Evolutionary conservation across 2,113 vertebrate species (phyloP), one percentile per base, ranked within the genome.

Genomic region (Polypterus bichir): DNA sequence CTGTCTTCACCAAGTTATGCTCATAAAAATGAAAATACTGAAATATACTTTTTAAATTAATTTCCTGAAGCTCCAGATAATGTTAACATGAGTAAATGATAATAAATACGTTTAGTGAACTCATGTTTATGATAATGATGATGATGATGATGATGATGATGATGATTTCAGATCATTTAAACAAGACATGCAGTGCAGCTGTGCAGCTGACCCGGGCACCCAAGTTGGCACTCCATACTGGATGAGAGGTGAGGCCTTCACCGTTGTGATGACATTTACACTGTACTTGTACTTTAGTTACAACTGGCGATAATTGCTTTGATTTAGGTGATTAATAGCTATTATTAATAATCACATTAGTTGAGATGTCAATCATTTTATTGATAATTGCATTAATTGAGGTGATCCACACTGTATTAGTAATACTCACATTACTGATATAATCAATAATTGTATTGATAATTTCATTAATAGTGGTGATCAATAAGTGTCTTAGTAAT

Each of bases 151-250:
- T 70, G 27, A 65, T 56, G 64, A 63, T 62, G 61, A 48, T 60
- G 9, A 1, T 68, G n/a, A 27, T 66, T 10, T 54, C 5, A 5
- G 66, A 59, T 60, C 47, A 4, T 62, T 47, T 5, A 47, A 27
- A 45, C 71, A 59, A 61, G 72, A 86, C 83, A 88, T 86, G 84
- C 80, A 80, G 74, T 83, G 77, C 68, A 65, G 70, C 67, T 86
- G 81, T 57, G 72, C 66, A 62, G 67, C 80, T 4, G 58, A 75
- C 7, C 49, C 71, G 3, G 79, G 74, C 62, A 67, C 72, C 59
- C 54, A 27, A 27, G 27, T 78, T 44, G 54, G 77, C 8, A 70
- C 81, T 5, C 71, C 77, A 3, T 78, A 80, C 68, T 86, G 84
- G 84, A 84, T 72, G 49, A 74, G 78, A 80, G 72, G 85, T 88